Conservation (phyloP, 2,113 vertebrate species). For the Neogale vison region DNA sequence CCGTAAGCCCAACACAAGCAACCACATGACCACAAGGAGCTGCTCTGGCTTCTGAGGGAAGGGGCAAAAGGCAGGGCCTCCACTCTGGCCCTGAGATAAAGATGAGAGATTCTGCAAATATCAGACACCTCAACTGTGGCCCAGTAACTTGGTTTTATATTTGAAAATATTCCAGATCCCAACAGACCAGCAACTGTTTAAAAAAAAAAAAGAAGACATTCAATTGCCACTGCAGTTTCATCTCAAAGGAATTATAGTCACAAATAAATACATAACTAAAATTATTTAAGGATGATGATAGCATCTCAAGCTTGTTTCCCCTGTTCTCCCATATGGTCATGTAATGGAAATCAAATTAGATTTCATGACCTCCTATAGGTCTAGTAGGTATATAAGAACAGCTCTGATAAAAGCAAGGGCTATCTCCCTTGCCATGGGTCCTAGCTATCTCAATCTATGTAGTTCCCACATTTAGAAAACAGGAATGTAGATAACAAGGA, state of each 20-base stretch:
- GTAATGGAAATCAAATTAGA: constrained; percentile 25
- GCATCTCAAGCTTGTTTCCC: background rate
- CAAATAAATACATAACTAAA: constrained; percentile 33
- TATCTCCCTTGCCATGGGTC: background rate
- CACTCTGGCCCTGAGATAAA: background rate
- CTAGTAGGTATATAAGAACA: background rate
- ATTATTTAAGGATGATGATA: constrained; percentile 4
- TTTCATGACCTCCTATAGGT: background rate
- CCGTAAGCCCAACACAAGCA: background rate
- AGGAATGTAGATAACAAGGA: background rate
- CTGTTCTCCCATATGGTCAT: background rate
- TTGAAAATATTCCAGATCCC: constrained; percentile 36
- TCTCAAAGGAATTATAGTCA: constrained; percentile 29
- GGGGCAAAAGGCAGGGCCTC: background rate
- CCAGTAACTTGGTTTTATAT: background rate
- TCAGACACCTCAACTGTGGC: background rate
- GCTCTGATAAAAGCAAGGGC: background rate
- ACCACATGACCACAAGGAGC: background rate
- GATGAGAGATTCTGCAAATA: background rate
- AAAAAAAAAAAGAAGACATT: constrained; percentile 29
- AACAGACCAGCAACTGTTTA: background rate
- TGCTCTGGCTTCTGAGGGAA: background rate
- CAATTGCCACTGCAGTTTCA: constrained; percentile 41
- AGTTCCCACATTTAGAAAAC: background rate
- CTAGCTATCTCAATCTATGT: background rate